Base-by-base conservation (phyloP, 2,888 invertebrate species). In the Epinotia demarniana region DNA sequence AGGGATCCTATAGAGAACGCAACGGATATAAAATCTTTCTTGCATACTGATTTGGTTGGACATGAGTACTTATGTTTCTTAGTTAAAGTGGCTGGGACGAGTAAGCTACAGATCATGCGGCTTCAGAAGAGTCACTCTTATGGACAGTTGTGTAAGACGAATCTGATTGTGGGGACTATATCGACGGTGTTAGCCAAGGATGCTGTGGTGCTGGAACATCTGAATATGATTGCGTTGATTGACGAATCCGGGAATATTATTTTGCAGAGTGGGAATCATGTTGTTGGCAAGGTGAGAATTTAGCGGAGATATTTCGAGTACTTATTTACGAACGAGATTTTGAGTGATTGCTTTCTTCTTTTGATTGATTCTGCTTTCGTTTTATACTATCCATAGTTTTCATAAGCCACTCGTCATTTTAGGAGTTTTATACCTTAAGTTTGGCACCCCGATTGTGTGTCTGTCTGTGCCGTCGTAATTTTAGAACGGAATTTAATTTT, bases 1-100 rank as follows among this genome's bases (percentile, higher is more conserved):
- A 83, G 89, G 79, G 95, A 92, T 86, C 84, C 84, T 62, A 81
- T 91, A 0, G 94, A 95, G 77, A 86, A 79, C 55, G 73, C 84
- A 0, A 88, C 82, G 3, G 90, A 93, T 76, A 84, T 84, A 16
- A 97, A 97, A 83, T 97, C 97, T 0, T 98, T 99, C 82, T 89
- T 98, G 39, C 97, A 97, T 69, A 96, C 96, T n/a, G 98, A 99
- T 92, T 92, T 98, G 69, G 96, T 98, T 55, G 98, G 97, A 0
- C 98, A 98, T 86, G 96, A 95, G 79, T 98, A 96, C 85, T 89
- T 99, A 13, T 98, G 98, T 84, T 98, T 97, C 85, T 94, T 95
- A 77, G 94, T 95, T 70, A 95, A 95, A 79, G 85, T 87, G 1
- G 85, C 80, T 5, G 86, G 89, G 3, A 85, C 88, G 0, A 90